Percentiles rank a stretch among this genome's conserved stretches.
Evolutionary conservation across 2,888 invertebrate species (phyloP).

Genomic region (Tetranychus truncatus): DNA sequence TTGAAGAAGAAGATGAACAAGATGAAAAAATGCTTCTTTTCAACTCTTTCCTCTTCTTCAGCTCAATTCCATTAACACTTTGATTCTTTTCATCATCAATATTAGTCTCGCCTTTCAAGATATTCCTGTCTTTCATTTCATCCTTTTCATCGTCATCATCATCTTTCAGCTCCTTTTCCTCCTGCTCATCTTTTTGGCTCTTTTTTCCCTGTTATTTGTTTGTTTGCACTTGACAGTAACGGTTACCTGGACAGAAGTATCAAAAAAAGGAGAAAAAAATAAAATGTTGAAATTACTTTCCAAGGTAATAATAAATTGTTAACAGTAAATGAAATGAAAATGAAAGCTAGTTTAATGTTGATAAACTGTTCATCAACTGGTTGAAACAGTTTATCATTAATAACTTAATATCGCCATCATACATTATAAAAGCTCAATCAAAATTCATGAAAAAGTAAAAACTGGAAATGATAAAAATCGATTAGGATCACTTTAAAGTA

Average conservation of each 20-base stretch:
- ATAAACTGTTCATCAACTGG: no score
- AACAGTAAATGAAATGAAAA: no score
- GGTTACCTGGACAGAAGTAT: background rate
- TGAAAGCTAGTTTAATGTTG: no score
- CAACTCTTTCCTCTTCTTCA: background rate
- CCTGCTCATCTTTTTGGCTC: background rate
- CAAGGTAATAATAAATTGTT: no score
- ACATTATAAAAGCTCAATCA: no score
- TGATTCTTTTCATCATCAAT: background rate
- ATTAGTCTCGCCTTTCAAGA: no score
- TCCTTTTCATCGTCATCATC: background rate
- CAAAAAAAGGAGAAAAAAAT: background rate
- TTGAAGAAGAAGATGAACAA: background rate
- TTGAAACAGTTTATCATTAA: no score
- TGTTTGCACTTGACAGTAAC: background rate
- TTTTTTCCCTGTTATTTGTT: background rate
- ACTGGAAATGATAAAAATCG: no score
- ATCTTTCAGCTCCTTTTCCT: background rate
- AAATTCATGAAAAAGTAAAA: no score
- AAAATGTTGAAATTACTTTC: background rate
- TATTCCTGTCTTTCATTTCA: no score
- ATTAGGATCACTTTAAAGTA: no score
- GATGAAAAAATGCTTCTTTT: background rate
- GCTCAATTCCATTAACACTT: background rate
- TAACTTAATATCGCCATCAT: no score